phyloP scores from a whole-genome alignment of 2,113 vertebrate species.

The Formicarius rufipectus region DNA sequence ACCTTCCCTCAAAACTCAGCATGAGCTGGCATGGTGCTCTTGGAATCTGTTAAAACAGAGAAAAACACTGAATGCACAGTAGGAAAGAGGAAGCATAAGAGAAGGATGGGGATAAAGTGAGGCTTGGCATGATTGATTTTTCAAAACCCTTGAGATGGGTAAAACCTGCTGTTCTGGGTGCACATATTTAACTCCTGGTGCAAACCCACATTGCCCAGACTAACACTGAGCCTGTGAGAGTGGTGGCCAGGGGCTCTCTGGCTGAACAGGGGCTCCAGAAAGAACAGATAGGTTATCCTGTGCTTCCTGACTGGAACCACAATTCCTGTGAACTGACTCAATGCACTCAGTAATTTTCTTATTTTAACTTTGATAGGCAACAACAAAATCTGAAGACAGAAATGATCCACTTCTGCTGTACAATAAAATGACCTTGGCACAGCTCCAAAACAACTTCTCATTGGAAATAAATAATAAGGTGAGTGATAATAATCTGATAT shows the following conservation, averaged over 20 bases:
- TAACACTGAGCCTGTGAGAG: background rate
- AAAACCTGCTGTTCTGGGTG: background rate
- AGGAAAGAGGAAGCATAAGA: background rate
- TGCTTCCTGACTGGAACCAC: background rate
- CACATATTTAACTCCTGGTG: background rate
- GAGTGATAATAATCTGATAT: conserved; percentile 14
- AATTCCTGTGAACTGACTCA: background rate
- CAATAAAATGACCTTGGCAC: conserved; percentile 88
- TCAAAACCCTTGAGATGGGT: background rate
- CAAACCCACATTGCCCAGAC: background rate
- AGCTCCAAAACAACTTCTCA: conserved; percentile 86
- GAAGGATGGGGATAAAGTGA: background rate
- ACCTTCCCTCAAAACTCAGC: background rate
- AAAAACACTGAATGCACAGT: background rate
- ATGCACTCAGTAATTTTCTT: background rate
- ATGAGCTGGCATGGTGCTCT: background rate
- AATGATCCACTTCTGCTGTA: conserved; percentile 90
- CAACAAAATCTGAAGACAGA: conserved; percentile 88
- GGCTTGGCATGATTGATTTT: background rate
- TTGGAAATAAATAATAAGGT: conserved; percentile 80
- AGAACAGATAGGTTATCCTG: accelerated
- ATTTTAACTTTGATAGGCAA: conserved; percentile 77
- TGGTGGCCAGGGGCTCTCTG: background rate
- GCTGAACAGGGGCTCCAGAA: background rate
- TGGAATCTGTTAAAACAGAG: background rate